Conservation (phyloP, 2,797 vertebrate genomes). For the Ctenopoma multispine region DNA sequence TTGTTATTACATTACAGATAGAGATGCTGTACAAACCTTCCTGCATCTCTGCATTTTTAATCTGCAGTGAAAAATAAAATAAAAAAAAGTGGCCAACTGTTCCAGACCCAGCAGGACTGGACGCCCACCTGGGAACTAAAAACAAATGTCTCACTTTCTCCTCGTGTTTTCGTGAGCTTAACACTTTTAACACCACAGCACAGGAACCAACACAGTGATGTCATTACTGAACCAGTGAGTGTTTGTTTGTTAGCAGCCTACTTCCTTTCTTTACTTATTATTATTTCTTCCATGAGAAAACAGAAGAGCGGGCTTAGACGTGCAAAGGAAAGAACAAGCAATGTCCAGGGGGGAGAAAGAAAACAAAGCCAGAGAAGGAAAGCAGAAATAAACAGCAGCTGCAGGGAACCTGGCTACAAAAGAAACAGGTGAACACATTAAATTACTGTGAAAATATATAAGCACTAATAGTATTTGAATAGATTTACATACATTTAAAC, state of each 20-base stretch:
- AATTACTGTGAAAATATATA: too few relatives aligned
- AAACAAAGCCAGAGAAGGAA: constrained; percentile 5
- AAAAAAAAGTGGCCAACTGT: constrained; percentile 24
- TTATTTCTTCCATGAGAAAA: neutral
- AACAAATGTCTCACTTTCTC: constrained; percentile 35
- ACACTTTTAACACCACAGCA: constrained; percentile 9
- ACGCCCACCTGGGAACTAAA: constrained; percentile 26
- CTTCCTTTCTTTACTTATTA: too few relatives aligned
- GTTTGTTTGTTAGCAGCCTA: constrained; percentile 28
- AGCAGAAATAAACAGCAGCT: constrained; percentile 33
- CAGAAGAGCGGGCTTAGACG: neutral
- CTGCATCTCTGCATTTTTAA: neutral
- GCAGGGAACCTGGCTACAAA: constrained; percentile 65
- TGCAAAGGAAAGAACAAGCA: constrained; percentile 3
- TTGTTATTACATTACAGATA: too few relatives aligned
- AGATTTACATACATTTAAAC: too few relatives aligned
- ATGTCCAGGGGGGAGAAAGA: neutral
- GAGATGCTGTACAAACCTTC: too few relatives aligned
- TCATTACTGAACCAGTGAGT: constrained; percentile 9
- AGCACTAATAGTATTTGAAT: too few relatives aligned
- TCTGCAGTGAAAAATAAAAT: constrained; percentile 15
- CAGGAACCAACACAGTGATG: constrained; percentile 25
- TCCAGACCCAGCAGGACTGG: constrained; percentile 26
- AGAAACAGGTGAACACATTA: too few relatives aligned
- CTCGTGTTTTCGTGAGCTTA: constrained; percentile 4